Conservation (phyloP, 2,888 invertebrate species). For the Clostera curtula region DNA sequence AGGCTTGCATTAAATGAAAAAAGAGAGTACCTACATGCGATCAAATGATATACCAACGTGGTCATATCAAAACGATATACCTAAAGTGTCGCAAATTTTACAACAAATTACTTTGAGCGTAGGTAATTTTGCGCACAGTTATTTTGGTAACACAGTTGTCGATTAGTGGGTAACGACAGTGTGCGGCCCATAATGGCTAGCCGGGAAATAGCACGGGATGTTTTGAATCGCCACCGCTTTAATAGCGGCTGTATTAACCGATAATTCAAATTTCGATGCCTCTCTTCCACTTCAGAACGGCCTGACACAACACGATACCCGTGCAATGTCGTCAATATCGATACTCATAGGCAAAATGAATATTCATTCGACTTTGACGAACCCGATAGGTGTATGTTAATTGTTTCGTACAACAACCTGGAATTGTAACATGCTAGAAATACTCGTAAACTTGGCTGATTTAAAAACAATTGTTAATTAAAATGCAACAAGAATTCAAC, state of each 20-base stretch:
- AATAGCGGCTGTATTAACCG: slow-evolving; percentile 63
- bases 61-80: too few relatives aligned
- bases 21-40: too few relatives aligned
- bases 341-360: background rate
- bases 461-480: too few relatives aligned
- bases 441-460: too few relatives aligned
- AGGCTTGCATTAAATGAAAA: too few relatives aligned
- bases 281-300: slow-evolving; percentile 34
- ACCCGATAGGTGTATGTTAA: too few relatives aligned
- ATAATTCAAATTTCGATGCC: slow-evolving; percentile 59
- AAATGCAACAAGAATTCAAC: too few relatives aligned
- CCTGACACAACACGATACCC: slow-evolving; percentile 29
- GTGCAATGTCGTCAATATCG: background rate
- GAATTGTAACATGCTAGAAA: too few relatives aligned
- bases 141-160: slow-evolving; percentile 66
- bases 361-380: background rate
- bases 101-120: slow-evolving; percentile 22
- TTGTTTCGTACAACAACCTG: too few relatives aligned
- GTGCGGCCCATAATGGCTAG: slow-evolving; percentile 54
- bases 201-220: slow-evolving; percentile 62
- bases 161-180: slow-evolving; percentile 67
- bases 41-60: too few relatives aligned
- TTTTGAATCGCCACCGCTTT: slow-evolving; percentile 69
- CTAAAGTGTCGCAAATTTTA: slow-evolving; percentile 20
- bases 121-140: slow-evolving; percentile 42